Conservation (phyloP, 1,140 invertebrate genomes). For the Holcopasites calliopsidis region DNA sequence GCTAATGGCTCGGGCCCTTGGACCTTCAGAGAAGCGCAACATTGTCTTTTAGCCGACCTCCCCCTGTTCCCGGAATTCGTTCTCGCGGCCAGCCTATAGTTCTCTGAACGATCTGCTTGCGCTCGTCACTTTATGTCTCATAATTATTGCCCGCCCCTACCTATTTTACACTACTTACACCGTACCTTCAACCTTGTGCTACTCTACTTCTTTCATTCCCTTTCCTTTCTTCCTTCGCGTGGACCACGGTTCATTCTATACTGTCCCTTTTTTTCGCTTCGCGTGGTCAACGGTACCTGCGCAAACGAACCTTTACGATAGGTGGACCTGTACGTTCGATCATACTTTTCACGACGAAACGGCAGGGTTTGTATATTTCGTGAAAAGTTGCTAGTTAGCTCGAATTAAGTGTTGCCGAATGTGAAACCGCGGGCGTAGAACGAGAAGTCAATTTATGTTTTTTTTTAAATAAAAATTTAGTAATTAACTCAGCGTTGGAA, state of each 20-base stretch:
- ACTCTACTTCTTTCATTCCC: not conserved
- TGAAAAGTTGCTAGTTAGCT: too few relatives aligned
- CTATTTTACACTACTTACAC: constrained; percentile 59
- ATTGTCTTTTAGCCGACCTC: constrained; percentile 43
- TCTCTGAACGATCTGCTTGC: constrained; percentile 55
- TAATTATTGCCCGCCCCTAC: constrained; percentile 75
- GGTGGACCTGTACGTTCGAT: not conserved
- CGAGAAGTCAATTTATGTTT: too few relatives aligned
- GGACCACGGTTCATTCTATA: too few relatives aligned
- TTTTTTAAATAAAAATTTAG: too few relatives aligned
- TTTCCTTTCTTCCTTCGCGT: constrained; percentile 5
- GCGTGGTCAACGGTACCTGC: not conserved
- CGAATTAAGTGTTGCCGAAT: too few relatives aligned
- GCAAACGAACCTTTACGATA: not conserved
- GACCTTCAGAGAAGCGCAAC: constrained; percentile 62
- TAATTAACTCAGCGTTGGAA: too few relatives aligned
- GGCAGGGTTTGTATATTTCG: too few relatives aligned
- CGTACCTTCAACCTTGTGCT: not conserved
- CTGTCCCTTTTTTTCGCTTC: too few relatives aligned
- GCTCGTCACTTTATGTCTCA: constrained; percentile 78
- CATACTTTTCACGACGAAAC: not conserved
- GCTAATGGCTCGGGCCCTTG: constrained; percentile 48
- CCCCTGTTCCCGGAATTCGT: constrained; percentile 61
- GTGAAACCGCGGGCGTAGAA: too few relatives aligned
- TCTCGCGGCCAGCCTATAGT: constrained; percentile 34